Evolutionary conservation across 1,140 invertebrate species (phyloP).

Genomic region (Drosophila grimshawi): DNA sequence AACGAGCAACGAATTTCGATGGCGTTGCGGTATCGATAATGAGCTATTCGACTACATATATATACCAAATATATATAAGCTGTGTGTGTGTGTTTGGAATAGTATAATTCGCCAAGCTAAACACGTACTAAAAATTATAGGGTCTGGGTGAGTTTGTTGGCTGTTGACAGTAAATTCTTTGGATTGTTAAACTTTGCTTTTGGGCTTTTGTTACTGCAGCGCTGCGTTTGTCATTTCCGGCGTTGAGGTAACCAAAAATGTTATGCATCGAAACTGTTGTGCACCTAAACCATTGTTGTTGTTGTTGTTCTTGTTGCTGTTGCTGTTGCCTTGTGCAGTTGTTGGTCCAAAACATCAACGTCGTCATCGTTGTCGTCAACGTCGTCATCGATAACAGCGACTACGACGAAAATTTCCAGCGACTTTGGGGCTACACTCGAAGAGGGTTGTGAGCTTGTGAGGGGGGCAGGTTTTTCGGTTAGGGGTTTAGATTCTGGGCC

Average conservation of each 20-base stretch:
- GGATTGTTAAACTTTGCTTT: constrained; percentile 36
- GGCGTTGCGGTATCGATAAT: constrained; percentile 68
- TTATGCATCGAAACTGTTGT: constrained; percentile 70
- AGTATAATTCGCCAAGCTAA: constrained; percentile 23
- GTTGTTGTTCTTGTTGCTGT: constrained; percentile 50
- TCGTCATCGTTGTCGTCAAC: constrained; percentile 59
- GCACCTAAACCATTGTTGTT: constrained; percentile 14
- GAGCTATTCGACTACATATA: constrained; percentile 53
- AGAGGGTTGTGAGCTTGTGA: background rate
- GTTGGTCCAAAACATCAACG: constrained; percentile 23
- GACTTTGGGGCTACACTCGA: constrained; percentile 40
- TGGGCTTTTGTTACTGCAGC: constrained; percentile 1
- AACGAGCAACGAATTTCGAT: constrained; percentile 29
- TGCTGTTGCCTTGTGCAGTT: constrained; percentile 24
- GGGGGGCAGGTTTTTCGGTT: background rate
- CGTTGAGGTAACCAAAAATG: constrained; percentile 79
- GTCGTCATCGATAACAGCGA: constrained; percentile 74
- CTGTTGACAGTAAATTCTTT: constrained; percentile 39
- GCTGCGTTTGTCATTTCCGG: constrained; percentile 71
- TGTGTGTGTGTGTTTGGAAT: constrained; percentile 30
- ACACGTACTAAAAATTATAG: background rate
- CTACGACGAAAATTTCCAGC: constrained; percentile 47
- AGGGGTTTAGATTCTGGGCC: constrained; percentile 22
- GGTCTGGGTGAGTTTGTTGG: constrained; percentile 7
- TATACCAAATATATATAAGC: background rate